Conservation (phyloP, 2,113 vertebrate species). For the Rhadina sibilatrix region DNA sequence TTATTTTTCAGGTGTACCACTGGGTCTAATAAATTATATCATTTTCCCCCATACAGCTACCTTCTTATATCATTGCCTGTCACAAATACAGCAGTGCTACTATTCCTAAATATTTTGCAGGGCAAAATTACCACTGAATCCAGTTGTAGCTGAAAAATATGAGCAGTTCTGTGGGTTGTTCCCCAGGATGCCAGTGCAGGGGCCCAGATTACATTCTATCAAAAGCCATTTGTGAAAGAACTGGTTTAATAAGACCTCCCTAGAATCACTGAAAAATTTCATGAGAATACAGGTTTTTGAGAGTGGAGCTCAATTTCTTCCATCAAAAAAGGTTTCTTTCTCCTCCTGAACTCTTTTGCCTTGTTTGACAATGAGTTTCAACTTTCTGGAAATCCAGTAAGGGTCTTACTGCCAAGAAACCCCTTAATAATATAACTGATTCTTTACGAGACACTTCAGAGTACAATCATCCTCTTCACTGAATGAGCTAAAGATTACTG, state of each 20-base stretch:
- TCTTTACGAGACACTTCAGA: not conserved
- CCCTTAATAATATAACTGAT: conserved; percentile 2
- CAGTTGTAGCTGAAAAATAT: not conserved
- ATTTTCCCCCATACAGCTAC: not conserved
- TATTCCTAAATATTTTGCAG: not conserved
- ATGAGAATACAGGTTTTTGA: not conserved
- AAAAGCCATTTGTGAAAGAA: not conserved
- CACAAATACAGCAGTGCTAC: not conserved
- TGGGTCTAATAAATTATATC: not conserved
- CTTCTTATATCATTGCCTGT: not conserved
- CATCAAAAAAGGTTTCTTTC: not conserved
- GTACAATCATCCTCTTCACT: conserved; percentile 10
- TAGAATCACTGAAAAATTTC: not conserved
- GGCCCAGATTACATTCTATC: not conserved
- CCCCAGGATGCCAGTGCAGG: not conserved
- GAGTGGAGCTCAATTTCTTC: not conserved
- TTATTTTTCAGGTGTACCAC: not conserved
- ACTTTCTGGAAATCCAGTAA: not conserved
- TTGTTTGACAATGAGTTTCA: not conserved
- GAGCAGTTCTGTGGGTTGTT: not conserved
- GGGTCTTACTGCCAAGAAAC: not conserved
- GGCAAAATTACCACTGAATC: not conserved
- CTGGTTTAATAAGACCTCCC: not conserved
- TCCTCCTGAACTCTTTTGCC: not conserved
- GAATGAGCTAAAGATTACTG: conserved; percentile 12